A percentile compares a stretch with the other conserved stretches of the same genome.
Conservation (phyloP, 1,140 invertebrate genomes). For the Pinna nobilis region DNA sequence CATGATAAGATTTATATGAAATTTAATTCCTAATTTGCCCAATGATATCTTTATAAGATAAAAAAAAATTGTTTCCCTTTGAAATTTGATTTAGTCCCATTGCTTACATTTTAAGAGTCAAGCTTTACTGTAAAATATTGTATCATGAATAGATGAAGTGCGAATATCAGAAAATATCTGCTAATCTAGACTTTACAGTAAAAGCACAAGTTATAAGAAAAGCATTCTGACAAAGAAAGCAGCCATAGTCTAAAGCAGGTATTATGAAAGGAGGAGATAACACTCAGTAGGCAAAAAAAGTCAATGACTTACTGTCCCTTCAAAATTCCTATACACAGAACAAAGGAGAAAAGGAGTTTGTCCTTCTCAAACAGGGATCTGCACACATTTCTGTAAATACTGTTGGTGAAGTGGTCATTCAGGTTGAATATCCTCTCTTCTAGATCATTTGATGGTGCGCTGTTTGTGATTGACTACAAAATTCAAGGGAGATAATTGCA, state of each 20-base stretch:
- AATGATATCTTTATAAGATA: too few species aligned
- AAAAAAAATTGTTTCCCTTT: too few species aligned
- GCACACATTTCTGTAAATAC: slow-evolving; percentile 75
- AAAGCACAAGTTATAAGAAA: neutral
- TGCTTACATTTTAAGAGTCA: neutral
- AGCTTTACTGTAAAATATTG: neutral
- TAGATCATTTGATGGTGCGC: slow-evolving; percentile 65
- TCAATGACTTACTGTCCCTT: slow-evolving; percentile 76
- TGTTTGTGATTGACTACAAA: slow-evolving; percentile 74
- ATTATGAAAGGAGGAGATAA: neutral
- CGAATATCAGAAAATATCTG: neutral
- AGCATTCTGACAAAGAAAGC: too few species aligned
- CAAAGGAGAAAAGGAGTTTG: slow-evolving; percentile 74
- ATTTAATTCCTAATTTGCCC: too few species aligned
- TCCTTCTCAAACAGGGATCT: slow-evolving; percentile 75
- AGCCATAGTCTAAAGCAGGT: too few species aligned
- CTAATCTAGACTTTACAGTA: neutral
- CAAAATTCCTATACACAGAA: slow-evolving; percentile 73
- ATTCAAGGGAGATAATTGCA: slow-evolving; percentile 16
- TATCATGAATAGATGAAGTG: neutral
- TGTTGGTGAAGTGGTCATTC: slow-evolving; percentile 74
- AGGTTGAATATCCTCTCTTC: slow-evolving; percentile 73
- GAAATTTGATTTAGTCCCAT: too few species aligned
- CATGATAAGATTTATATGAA: too few species aligned
- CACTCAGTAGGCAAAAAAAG: neutral